Conservation (phyloP, 2,797 vertebrate genomes). For the Erethizon dorsatum region DNA sequence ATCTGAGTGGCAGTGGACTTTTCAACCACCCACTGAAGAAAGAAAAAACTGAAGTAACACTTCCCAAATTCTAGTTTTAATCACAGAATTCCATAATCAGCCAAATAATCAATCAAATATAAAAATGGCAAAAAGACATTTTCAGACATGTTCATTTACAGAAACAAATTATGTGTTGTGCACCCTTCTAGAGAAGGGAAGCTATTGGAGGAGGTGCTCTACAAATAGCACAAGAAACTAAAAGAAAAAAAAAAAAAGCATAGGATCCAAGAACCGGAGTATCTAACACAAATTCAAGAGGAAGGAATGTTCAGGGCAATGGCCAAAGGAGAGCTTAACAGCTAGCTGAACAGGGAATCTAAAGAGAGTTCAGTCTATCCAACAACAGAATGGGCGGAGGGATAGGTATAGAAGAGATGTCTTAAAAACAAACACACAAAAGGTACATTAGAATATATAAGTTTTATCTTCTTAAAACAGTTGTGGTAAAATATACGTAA, state of each 20-base stretch:
- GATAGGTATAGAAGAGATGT: background rate
- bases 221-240: background rate
- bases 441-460: background rate
- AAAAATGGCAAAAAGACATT: background rate
- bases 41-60: background rate
- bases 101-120: background rate
- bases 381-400: background rate
- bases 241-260: background rate
- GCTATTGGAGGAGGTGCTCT: background rate
- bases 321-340: background rate
- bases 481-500: background rate
- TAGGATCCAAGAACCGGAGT: background rate
- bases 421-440: slow-evolving; percentile 14
- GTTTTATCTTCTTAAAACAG: background rate
- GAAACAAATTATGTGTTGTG: background rate
- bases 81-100: slow-evolving; percentile 17
- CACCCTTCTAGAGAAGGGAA: slow-evolving; percentile 1
- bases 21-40: background rate
- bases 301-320: background rate
- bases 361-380: background rate
- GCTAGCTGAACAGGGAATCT: background rate
- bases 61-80: slow-evolving; percentile 13
- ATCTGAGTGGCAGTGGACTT: background rate
- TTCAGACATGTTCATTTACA: background rate
- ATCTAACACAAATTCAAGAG: background rate